Conservation (phyloP, 2,888 invertebrate genomes). For the Leptopilina syphax region DNA sequence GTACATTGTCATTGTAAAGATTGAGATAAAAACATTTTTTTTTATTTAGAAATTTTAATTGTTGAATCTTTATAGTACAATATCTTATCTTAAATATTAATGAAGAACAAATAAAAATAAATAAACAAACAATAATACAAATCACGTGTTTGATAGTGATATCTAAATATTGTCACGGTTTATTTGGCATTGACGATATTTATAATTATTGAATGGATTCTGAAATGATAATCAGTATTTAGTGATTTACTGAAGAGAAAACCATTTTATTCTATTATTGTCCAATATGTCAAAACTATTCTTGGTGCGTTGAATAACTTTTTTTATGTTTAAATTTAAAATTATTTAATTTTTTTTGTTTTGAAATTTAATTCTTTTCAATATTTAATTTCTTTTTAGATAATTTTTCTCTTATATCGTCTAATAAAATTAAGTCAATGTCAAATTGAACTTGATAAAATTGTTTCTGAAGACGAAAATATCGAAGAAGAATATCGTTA, state of each 20-base stretch:
- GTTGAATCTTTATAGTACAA: not conserved
- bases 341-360: too few relatives aligned
- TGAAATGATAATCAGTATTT: not conserved
- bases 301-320: not conserved
- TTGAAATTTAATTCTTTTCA: too few relatives aligned
- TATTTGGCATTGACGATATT: not conserved
- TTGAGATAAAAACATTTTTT: not conserved
- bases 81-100: not conserved
- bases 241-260: not conserved
- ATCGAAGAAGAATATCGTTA: slow-evolving; percentile 51
- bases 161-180: not conserved
- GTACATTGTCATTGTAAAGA: not conserved
- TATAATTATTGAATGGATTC: not conserved
- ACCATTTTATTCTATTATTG: not conserved
- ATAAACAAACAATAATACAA: not conserved
- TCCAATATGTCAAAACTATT: not conserved
- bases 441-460: slow-evolving; percentile 5
- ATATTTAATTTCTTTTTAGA: not conserved
- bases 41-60: not conserved
- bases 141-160: not conserved
- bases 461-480: slow-evolving; percentile 38
- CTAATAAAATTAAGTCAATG: slow-evolving; percentile 27
- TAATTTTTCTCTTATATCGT: slow-evolving; percentile 19
- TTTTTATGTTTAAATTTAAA: too few relatives aligned
- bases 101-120: not conserved